Evolutionary conservation across 2,113 vertebrate species (phyloP).

Genomic region (Phaethon lepturus): DNA sequence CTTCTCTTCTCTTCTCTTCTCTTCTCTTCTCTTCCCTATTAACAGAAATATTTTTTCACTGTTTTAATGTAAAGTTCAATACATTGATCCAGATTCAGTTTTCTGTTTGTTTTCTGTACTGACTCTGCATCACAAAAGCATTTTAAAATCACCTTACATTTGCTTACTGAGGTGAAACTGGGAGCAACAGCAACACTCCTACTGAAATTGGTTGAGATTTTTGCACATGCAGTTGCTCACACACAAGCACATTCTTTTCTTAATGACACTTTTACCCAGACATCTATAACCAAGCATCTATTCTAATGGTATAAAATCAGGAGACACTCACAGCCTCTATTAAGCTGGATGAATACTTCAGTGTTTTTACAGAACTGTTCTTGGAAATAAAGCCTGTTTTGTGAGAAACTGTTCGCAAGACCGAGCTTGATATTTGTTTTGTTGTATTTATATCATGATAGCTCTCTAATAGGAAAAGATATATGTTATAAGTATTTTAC

Average conservation of each 20-base stretch:
- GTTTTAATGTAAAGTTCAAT: neutral
- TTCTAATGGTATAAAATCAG: neutral
- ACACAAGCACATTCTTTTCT: neutral
- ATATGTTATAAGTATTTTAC: slow-evolving; percentile 33
- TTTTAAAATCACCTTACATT: neutral
- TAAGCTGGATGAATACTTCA: neutral
- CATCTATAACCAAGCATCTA: neutral
- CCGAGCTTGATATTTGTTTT: slow-evolving; percentile 25
- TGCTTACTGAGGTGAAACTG: neutral
- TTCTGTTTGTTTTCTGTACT: neutral
- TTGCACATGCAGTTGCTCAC: neutral
- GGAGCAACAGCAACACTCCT: neutral
- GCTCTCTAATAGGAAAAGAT: slow-evolving; percentile 50
- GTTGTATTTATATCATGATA: slow-evolving; percentile 46
- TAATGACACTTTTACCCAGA: neutral
- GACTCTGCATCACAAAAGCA: neutral
- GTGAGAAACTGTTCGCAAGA: neutral
- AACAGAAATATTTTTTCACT: neutral
- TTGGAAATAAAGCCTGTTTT: slow-evolving; percentile 28
- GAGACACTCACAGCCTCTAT: neutral
- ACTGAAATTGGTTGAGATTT: neutral
- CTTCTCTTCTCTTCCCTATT: neutral
- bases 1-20: too few relatives aligned
- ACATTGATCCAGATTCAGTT: neutral
- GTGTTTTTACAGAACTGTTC: slow-evolving; percentile 25